phyloP scores from a whole-genome alignment of 1,140 invertebrate genomes.

The Neomicropteryx cornuta region DNA sequence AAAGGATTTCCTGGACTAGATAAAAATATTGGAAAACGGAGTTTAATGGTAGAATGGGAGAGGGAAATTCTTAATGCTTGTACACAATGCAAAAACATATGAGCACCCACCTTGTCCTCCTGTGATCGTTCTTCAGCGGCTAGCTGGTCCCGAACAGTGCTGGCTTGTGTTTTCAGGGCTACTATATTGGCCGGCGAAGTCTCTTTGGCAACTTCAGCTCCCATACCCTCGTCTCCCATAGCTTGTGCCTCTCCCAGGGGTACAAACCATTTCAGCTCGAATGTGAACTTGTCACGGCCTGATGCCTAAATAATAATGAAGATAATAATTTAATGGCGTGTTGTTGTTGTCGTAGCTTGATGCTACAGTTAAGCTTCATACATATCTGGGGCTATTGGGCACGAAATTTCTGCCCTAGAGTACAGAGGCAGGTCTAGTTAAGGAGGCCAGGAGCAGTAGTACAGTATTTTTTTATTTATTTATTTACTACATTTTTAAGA shows the following conservation, averaged over 20 bases:
- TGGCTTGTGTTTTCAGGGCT: slow-evolving; percentile 72
- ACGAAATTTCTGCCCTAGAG: no score
- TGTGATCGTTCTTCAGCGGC: slow-evolving; percentile 60
- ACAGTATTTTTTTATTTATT: no score
- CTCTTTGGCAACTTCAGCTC: slow-evolving; percentile 43
- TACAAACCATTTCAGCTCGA: slow-evolving; percentile 89
- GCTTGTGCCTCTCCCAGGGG: slow-evolving; percentile 65
- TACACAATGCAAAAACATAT: neutral
- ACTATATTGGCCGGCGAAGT: slow-evolving; percentile 73
- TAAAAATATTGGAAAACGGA: no score
- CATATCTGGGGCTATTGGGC: no score
- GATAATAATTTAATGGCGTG: neutral
- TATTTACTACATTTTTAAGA: no score
- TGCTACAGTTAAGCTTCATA: no score
- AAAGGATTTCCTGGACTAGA: no score
- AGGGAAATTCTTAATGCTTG: neutral
- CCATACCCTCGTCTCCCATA: slow-evolving; percentile 55
- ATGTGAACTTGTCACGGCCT: slow-evolving; percentile 77
- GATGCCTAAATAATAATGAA: slow-evolving; percentile 42
- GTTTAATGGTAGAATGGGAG: no score
- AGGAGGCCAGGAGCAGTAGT: no score
- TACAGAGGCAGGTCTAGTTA: no score
- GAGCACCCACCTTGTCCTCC: slow-evolving; percentile 38
- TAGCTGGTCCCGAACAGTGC: slow-evolving; percentile 75
- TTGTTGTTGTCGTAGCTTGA: no score